Base-by-base conservation (phyloP, 2,888 invertebrate genomes). In the Diarsia brunnea region DNA sequence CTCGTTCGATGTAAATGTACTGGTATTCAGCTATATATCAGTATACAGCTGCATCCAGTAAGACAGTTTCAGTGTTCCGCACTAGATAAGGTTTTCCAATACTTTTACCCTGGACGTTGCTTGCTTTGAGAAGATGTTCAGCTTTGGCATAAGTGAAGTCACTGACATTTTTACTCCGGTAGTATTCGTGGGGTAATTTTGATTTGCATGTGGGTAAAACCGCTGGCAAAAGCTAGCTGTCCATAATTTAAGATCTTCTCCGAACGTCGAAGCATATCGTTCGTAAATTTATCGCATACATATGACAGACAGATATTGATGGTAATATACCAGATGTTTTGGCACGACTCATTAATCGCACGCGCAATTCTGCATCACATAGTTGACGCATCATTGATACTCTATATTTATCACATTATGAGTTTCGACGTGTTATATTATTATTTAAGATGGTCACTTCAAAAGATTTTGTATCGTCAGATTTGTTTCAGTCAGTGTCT, bases 381-480 rank as follows among this genome's bases (percentile, higher is more conserved):
- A 94, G 92, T 92, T 91, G 92, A 92, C 91, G 94, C 94, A 90
- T 92, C 94, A 94, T 93, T 93, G 93, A 93, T 92, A 84, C 81
- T 88, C 90, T 92, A 91, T 92, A 93, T 92, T 91, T 91, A 90
- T 87, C 87, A 80, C 86, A 86, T 84, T 89, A 88, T 87, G 87
- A 85, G 82, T 83, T 81, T 85, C 84, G 80, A 86, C 84, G 79
- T 74, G 73, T 86, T 75, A 79, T 83, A 71, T 71, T 69, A 71
- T 27, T 71, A 75, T 83, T 77, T 73, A 71, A 64, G 63, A 69
- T 66, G 61, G 61, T 43, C 14, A 82, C 83, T 82, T 82, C 82
- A 85, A 82, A 82, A 85, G 82, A 64, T 85, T 75, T 81, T n/a
- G 21, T 81, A 64, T 63, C 49, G 16, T 72, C 43, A 63, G 69